These are phyloP conservation scores for Taenioides sp. DNA, from an alignment of 2,797 vertebrate genomes.

Conservation along the genomic window DNA sequence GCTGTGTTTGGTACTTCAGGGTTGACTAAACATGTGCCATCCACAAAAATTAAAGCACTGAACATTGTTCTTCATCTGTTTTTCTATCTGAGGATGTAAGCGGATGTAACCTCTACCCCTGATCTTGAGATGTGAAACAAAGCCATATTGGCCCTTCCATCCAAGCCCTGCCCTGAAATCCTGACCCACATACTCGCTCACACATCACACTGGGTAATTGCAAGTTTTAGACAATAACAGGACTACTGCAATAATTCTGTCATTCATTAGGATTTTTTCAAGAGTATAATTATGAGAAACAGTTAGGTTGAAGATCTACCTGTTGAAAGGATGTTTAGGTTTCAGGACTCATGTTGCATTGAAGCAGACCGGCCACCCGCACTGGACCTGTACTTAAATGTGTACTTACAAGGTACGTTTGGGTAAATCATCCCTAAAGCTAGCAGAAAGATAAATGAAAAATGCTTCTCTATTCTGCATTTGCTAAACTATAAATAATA, in stretches of 20 bases:
- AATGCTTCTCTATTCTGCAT: conserved; percentile 10
- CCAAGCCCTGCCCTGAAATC: conserved; percentile 71
- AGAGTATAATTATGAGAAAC: conserved; percentile 58
- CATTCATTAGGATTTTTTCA: conserved; percentile 56
- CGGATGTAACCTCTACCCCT: conserved; percentile 31
- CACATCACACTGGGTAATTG: conserved; percentile 68
- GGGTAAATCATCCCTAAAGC: conserved; percentile 30
- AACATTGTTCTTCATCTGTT: too few species aligned
- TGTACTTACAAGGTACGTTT: conserved; percentile 52
- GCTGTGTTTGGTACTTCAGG: background rate
- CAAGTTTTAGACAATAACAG: conserved; percentile 64
- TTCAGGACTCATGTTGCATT: conserved; percentile 39
- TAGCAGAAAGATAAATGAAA: conserved; percentile 19
- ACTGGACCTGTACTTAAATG: conserved; percentile 32
- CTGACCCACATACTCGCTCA: conserved; percentile 74
- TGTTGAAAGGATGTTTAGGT: conserved; percentile 58
- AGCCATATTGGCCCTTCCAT: conserved; percentile 65
- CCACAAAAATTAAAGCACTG: too few species aligned
- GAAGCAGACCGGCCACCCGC: conserved; percentile 51
- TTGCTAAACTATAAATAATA: too few species aligned
- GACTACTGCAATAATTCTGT: conserved; percentile 49
- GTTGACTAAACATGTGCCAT: background rate
- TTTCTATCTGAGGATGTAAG: conserved; percentile 26
- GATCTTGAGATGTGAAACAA: conserved; percentile 42
- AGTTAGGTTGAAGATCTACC: conserved; percentile 54